phyloP scores from a whole-genome alignment of 2,113 vertebrate genomes.

The Chionis minor region DNA sequence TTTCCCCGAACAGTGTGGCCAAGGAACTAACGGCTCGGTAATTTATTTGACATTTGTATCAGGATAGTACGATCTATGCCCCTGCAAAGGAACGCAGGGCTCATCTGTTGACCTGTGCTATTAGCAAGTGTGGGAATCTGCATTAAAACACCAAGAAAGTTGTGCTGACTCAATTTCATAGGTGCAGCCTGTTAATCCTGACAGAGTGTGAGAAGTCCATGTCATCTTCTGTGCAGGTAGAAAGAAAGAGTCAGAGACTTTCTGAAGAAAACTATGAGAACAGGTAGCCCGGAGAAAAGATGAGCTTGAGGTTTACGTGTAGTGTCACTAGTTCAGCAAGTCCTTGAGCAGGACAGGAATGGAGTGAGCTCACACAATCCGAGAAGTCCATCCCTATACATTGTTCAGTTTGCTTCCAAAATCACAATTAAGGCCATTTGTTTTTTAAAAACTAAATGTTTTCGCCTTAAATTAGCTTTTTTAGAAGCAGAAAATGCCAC shows the following conservation, averaged over 20 bases:
- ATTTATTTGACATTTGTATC: conserved; percentile 55
- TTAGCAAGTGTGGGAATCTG: background rate
- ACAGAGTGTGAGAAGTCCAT: background rate
- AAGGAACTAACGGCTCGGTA: background rate
- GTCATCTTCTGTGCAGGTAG: background rate
- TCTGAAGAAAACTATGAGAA: background rate
- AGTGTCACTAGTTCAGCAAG: background rate
- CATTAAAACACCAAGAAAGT: background rate
- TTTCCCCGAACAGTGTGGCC: background rate
- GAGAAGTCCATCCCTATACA: background rate
- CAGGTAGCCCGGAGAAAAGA: background rate
- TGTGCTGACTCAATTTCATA: conserved; percentile 22
- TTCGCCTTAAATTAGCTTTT: background rate
- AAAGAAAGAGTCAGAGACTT: background rate
- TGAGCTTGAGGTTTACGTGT: background rate
- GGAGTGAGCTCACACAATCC: background rate
- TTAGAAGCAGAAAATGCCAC: background rate
- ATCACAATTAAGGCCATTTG: background rate
- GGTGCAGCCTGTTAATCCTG: background rate
- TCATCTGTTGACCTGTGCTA: conserved; percentile 35
- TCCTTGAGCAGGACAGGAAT: background rate
- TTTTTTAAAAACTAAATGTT: background rate
- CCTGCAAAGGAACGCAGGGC: background rate
- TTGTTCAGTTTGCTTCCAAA: background rate
- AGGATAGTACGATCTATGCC: conserved; percentile 3